Evolutionary conservation across 2,113 vertebrate genomes (phyloP).

Genomic region (Plecotus auritus): DNA sequence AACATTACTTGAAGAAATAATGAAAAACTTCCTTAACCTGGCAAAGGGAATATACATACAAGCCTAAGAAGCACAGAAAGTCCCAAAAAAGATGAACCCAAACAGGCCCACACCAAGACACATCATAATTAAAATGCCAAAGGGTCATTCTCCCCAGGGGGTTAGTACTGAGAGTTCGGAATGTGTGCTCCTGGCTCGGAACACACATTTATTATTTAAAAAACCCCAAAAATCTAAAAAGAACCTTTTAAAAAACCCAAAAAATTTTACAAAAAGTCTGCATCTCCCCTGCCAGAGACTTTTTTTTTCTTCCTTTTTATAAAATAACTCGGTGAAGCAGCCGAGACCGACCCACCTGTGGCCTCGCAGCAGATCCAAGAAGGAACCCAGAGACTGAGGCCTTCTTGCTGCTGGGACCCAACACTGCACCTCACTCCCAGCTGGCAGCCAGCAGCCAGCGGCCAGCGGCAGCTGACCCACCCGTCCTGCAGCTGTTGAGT

Average conservation of each 20-base stretch:
- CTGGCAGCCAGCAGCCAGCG: slow-evolving; percentile 15
- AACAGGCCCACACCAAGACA: not conserved
- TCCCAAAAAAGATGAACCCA: not conserved
- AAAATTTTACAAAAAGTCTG: slow-evolving; percentile 75
- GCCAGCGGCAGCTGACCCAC: slow-evolving; percentile 41
- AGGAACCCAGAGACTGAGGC: slow-evolving; percentile 72
- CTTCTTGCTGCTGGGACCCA: slow-evolving; percentile 67
- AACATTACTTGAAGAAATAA: not conserved
- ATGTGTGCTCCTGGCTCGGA: slow-evolving; percentile 75
- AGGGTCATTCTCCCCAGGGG: slow-evolving; percentile 67
- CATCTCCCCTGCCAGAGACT: slow-evolving; percentile 77
- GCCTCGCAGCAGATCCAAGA: slow-evolving; percentile 73
- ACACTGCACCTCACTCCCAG: slow-evolving; percentile 37
- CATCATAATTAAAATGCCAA: not conserved
- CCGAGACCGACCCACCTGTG: slow-evolving; percentile 73
- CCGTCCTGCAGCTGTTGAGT: slow-evolving; percentile 69
- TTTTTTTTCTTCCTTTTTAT: slow-evolving; percentile 76
- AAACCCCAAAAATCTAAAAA: slow-evolving; percentile 74
- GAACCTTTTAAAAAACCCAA: slow-evolving; percentile 67
- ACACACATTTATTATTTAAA: slow-evolving; percentile 79
- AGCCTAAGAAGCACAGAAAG: not conserved
- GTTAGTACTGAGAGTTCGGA: slow-evolving; percentile 77
- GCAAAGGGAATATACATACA: not conserved
- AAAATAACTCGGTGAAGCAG: slow-evolving; percentile 77
- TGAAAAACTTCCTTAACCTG: not conserved